These are phyloP conservation scores for Muntiacus muntjak DNA, from an alignment of 2,113 vertebrate genomes.

Conservation along the genomic window DNA sequence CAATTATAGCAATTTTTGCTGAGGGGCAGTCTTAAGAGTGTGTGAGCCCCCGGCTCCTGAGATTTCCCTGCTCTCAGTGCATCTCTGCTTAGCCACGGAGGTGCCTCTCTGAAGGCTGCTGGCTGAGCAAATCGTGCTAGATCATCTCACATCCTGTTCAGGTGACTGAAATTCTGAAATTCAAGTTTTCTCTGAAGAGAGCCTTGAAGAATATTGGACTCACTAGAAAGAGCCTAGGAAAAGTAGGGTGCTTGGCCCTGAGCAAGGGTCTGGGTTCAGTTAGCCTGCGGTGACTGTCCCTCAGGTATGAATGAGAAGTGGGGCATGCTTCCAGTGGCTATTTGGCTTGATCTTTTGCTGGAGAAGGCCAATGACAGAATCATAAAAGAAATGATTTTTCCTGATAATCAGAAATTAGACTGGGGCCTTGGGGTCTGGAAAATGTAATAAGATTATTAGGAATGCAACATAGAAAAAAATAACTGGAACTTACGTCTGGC, in stretches of 20 bases:
- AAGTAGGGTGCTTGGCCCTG: neutral
- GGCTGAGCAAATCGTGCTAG: neutral
- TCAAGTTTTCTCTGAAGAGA: neutral
- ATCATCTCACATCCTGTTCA: neutral
- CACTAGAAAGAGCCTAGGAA: neutral
- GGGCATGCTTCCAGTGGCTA: neutral
- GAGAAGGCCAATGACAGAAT: neutral
- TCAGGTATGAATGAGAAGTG: neutral
- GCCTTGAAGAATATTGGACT: neutral
- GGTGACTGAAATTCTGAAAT: neutral
- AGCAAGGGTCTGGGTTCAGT: neutral
- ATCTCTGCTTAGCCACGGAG: neutral
- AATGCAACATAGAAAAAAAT: constrained; percentile 5
- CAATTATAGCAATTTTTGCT: neutral
- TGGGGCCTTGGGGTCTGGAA: neutral
- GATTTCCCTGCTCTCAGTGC: neutral
- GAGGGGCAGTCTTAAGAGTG: neutral
- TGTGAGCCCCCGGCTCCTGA: neutral
- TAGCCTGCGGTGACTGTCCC: neutral
- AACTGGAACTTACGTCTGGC: neutral
- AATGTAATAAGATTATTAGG: constrained; percentile 20
- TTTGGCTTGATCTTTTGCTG: neutral
- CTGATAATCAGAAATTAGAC: neutral
- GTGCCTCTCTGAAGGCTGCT: neutral
- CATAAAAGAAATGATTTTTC: neutral